Base-by-base conservation (phyloP, 2,113 vertebrate genomes). In the Mohoua ochrocephala region DNA sequence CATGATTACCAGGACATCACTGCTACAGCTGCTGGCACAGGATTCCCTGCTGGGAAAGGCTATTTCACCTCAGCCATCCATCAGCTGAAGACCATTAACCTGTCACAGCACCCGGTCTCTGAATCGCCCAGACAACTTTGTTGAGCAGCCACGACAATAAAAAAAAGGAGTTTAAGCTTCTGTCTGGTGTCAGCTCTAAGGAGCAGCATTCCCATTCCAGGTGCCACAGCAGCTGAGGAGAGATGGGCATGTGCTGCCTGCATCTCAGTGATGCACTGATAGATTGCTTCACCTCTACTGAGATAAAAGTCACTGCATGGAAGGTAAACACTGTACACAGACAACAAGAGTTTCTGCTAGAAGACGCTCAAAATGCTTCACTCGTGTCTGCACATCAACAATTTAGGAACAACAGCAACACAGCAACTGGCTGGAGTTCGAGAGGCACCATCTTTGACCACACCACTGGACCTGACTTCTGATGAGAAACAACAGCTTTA, bases 1-100 rank as follows among this genome's bases (percentile, higher is more conserved):
- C 77, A 64, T 6, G 23, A 92, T 50, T 35, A 63, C 73, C 47
- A 52, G 9, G 15, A 76, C 64, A n/a, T 50, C 23, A 45, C 67
- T 50, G 89, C 68, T 83, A 6, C 87, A 35, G 41, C 82, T 85
- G 88, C 71, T 57, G 53, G 87, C 85, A 84, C 1, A 81, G 76
- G 92, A 47, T 39, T 44, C 50, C 84, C 85, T 87, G 91, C 76
- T 73, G 90, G 91, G 89, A 84, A 73, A 75, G 76, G 56, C 90
- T 56, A 49, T 86, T 96, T 84, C 35, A 90, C 90, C 79, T n/a
- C 27, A 42, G 73, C 1, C 1, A 92, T 95, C 82, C 45, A 85
- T 80, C 91, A 94, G 7, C 79, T 79, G 69, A 13, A 84, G 57
- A 42, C 49, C 92, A 87, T 91, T 92, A 93, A 95, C 81, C 50